Evolutionary conservation across 2,888 invertebrate genomes (phyloP).

Genomic region (Aporophyla nigra): DNA sequence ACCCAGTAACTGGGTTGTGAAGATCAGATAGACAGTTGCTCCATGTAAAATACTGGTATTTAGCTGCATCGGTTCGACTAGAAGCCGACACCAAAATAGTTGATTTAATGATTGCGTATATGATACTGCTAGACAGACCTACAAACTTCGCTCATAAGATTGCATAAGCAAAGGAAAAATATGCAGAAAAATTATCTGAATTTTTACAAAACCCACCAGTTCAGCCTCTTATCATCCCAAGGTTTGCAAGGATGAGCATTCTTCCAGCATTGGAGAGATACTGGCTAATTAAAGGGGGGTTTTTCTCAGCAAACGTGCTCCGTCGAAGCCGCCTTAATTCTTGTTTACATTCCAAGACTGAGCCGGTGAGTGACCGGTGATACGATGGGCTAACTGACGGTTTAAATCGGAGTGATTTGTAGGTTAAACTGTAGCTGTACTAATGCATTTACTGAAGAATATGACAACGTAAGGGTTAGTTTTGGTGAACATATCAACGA

Average conservation of each 20-base stretch:
- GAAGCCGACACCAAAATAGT: too few relatives aligned
- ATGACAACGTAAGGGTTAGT: fast-evolving
- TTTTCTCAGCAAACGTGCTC: conserved; percentile 63
- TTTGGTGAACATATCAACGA: background rate
- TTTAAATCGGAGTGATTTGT: conserved; percentile 9
- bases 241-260: conserved; percentile 57
- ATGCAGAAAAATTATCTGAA: background rate
- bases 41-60: too few relatives aligned
- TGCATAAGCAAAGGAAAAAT: background rate
- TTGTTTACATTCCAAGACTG: conserved; percentile 64
- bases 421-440: too few relatives aligned
- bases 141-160: background rate
- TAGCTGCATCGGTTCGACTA: too few relatives aligned
- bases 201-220: conserved; percentile 6
- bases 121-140: background rate
- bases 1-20: too few relatives aligned
- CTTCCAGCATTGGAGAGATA: conserved; percentile 52
- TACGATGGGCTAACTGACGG: conserved; percentile 32
- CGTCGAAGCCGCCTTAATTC: conserved; percentile 44
- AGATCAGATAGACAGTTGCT: too few relatives aligned
- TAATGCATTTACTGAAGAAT: too few relatives aligned
- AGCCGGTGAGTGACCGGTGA: conserved; percentile 38
- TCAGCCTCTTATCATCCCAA: conserved; percentile 11
- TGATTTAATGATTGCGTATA: too few relatives aligned
- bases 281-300: conserved; percentile 60